Percentiles rank a stretch among this genome's conserved stretches.
These are phyloP conservation scores for Nerophis ophidion DNA, from an alignment of 2,113 vertebrate species.

Conservation along the genomic window DNA sequence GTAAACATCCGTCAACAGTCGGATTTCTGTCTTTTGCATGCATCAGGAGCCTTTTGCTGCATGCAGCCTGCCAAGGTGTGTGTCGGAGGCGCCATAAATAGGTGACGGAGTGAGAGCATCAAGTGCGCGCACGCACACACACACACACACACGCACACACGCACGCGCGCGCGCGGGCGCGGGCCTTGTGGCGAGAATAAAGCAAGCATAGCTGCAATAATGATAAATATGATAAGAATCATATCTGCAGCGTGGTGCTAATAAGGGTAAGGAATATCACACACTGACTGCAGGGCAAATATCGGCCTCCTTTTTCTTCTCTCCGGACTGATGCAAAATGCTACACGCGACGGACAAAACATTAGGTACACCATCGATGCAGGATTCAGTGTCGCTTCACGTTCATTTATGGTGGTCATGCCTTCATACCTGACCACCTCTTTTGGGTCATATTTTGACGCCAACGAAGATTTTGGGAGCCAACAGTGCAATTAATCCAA, in stretches of 20 bases:
- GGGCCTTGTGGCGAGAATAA: slow-evolving; percentile 24
- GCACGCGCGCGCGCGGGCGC: background rate
- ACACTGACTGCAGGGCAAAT: slow-evolving; percentile 19
- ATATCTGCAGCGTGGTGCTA: slow-evolving; percentile 1
- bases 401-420: too few species aligned
- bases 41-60: slow-evolving; percentile 28
- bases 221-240: too few species aligned
- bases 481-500: too few species aligned
- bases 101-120: slow-evolving; percentile 60
- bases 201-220: slow-evolving; percentile 18
- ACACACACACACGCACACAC: too few species aligned
- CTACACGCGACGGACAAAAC: too few species aligned
- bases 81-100: slow-evolving; percentile 57
- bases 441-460: too few species aligned
- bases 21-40: slow-evolving; percentile 20
- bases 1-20: slow-evolving; percentile 70
- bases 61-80: slow-evolving; percentile 64
- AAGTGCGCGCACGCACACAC: slow-evolving; percentile 32
- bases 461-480: too few species aligned
- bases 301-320: slow-evolving; percentile 20
- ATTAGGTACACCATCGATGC: too few species aligned
- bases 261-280: slow-evolving; percentile 4
- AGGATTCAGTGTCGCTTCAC: too few species aligned
- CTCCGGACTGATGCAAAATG: slow-evolving; percentile 1
- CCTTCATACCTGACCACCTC: too few species aligned